Conservation (phyloP, 2,797 vertebrate species). For the Chaetophractus vellerosus region DNA sequence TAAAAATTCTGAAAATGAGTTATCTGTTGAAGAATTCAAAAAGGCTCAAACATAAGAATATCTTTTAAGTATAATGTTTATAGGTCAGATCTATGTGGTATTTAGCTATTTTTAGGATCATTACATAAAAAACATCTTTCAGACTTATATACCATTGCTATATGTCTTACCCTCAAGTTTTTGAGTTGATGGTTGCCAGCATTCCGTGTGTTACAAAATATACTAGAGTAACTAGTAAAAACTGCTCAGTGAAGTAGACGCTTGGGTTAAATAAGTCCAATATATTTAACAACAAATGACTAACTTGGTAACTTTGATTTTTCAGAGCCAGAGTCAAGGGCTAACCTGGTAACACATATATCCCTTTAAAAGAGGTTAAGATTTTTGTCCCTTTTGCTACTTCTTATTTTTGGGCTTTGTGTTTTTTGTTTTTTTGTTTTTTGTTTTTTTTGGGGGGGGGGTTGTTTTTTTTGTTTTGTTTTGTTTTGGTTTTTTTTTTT, state of each 20-base stretch:
- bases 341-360: not conserved
- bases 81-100: not conserved
- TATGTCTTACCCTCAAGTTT: not conserved
- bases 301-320: not conserved
- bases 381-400: not conserved
- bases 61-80: not conserved
- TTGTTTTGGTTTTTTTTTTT: no score
- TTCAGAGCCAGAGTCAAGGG: conserved; percentile 3
- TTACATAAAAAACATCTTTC: conserved; percentile 52
- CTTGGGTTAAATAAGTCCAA: not conserved
- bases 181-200: not conserved
- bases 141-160: not conserved
- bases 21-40: conserved; percentile 13
- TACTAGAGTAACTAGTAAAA: not conserved
- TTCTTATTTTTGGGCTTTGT: not conserved
- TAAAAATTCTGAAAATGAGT: conserved; percentile 39
- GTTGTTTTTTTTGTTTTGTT: no score
- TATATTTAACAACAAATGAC: not conserved
- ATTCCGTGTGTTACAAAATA: not conserved
- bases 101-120: not conserved
- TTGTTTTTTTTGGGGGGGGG: no score
- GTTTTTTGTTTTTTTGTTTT: no score
- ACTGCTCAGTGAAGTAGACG: not conserved
- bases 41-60: not conserved
- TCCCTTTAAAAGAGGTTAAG: not conserved